Base-by-base conservation (phyloP, 2,888 invertebrate species). In the Ormyrus nitidulus region DNA sequence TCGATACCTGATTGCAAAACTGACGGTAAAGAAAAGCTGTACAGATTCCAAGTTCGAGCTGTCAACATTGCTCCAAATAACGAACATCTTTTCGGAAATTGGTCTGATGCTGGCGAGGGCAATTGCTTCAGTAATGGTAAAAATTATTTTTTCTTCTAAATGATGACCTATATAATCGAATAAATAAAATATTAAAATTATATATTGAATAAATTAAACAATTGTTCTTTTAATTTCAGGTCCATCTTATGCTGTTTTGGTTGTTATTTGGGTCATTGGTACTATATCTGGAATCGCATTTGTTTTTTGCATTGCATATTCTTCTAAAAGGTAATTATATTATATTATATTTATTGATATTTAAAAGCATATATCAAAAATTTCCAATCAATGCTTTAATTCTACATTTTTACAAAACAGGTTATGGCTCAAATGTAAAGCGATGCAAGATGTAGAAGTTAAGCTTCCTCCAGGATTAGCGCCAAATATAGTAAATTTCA, bases 381-480 rank as follows among this genome's bases (percentile, higher is more conserved):
- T 13, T 58, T 58, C 2, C 8, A 19, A 34, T 59, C 10, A 7
- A 6, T 66, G 3, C 5, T 34, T 34, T 53, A 13, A 53, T 48
- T 44, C 11, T 64, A 44, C 5, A 6, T 11, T 73, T 59, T 68
- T 76, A 46, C 62, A 59, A 89, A 91, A 88, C 83, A 94, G 94
- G 87, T 86, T 93, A 48, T 94, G 94, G 90, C 91, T 92, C 78
- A 93, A 92, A 81, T 93, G 93, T 85, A 92, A 92, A 85, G 92
- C 92, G 84, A 95, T 95, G 94, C 92, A 93, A 86, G 93, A 94
- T 84, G 93, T 95, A 46, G 93, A 93, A 86, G 93, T 94, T 11
- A 93, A 93, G 84, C 89, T 95, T 81, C 95, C 95, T 44, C 93
- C 93, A 68, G 95, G 95, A 5, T 89, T 95, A 79, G 92, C 91